Base-by-base conservation (phyloP, 2,888 invertebrate species). In the Uloborus plumipes region DNA sequence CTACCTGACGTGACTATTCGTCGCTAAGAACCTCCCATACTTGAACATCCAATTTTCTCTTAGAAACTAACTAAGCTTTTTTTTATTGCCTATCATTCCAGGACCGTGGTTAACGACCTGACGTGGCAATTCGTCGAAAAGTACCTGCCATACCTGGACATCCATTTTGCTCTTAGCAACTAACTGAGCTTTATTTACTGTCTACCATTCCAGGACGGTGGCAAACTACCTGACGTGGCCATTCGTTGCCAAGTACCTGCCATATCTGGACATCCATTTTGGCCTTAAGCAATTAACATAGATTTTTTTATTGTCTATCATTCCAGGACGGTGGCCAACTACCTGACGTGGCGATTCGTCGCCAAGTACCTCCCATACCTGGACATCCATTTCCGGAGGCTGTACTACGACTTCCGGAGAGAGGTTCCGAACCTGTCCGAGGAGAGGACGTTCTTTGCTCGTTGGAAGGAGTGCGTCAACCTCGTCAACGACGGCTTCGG, bases 201-300 rank as follows among this genome's bases (percentile, higher is more conserved):
- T n/a, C n/a, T n/a, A n/a, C n/a, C n/a, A 50, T 86, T 84, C 22
- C 86, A 91, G 90, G 86, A 89, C 89, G 1, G 86, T 90, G 2
- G 88, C 89, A 20, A 91, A 91, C 87, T 91, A 91, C 86, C 85
- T 91, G 66, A 87, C 89, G n/a, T 90, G 90, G 90, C 84, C 89
- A 18, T 88, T 89, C 65, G 88, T 89, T 78, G 89, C 89, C 87
- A 89, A 89, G 61, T 88, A 88, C 84, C 87, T 89, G 87, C 89
- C 84, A 11, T 89, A 88, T 81, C 86, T 89, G 76, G 88, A 89
- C 69, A 88, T 88, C 73, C 87, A 88, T 72, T 89, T 89, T 74
- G 87, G 88, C 22, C 83, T n/a, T n/a, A n/a, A n/a, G n/a, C 39
- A 39, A 9, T 39, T 39, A 6, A 39, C 9, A 39, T 4, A 39